These are phyloP conservation scores for Platorchestia sp. DNA, from an alignment of 1,140 invertebrate species.

Conservation along the genomic window DNA sequence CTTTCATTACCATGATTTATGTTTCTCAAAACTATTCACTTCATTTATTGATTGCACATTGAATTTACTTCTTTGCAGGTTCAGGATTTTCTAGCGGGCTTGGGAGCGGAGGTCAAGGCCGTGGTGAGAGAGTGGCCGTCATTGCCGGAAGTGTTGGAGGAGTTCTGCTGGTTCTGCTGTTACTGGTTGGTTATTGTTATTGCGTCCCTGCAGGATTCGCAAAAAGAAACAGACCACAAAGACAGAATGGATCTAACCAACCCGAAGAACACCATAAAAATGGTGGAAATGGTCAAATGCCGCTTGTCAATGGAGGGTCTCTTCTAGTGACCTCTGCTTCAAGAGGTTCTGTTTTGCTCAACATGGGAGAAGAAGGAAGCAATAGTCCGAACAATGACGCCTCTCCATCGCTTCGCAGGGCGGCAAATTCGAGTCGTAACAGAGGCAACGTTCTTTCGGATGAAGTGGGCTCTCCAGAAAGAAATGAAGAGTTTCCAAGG, in stretches of 20 bases:
- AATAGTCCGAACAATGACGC: slow-evolving; percentile 15
- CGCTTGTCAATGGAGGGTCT: slow-evolving; percentile 63
- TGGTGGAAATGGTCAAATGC: slow-evolving; percentile 56
- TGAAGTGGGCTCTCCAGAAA: slow-evolving; percentile 45
- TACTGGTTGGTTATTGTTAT: slow-evolving; percentile 64
- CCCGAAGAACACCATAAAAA: slow-evolving; percentile 59
- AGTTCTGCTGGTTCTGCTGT: slow-evolving; percentile 62
- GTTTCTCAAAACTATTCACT: neutral
- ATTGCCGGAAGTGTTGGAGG: slow-evolving; percentile 65
- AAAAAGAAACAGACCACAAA: slow-evolving; percentile 58
- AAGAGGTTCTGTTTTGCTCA: slow-evolving; percentile 59
- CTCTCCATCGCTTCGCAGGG: slow-evolving; percentile 29
- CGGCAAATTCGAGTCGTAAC: slow-evolving; percentile 48
- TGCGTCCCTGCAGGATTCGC: slow-evolving; percentile 61
- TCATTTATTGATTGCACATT: neutral
- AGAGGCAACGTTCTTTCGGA: slow-evolving; percentile 23
- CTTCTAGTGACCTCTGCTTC: slow-evolving; percentile 63
- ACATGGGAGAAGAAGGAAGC: slow-evolving; percentile 57
- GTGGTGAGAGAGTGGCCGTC: slow-evolving; percentile 63
- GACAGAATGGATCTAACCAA: slow-evolving; percentile 55
- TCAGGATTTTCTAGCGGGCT: slow-evolving; percentile 61
- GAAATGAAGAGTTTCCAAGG: slow-evolving; percentile 57
- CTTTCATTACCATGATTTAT: too few species aligned
- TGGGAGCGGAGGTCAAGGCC: slow-evolving; percentile 56
- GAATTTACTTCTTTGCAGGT: slow-evolving; percentile 1